phyloP scores from a whole-genome alignment of 2,797 vertebrate genomes.

The Calcarius lapponicus region DNA sequence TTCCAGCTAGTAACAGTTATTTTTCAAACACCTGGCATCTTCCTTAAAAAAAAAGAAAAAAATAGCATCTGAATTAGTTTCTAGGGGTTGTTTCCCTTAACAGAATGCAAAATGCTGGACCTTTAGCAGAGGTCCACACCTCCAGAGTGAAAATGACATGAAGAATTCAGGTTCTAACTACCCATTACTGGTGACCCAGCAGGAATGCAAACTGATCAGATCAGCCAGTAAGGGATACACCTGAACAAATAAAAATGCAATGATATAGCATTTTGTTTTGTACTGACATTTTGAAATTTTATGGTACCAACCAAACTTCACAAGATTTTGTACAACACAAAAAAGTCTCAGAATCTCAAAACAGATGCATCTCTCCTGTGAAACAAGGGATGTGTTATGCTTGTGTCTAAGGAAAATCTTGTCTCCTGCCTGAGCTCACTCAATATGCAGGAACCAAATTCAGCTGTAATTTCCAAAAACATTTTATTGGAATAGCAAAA shows the following conservation, averaged over 20 bases:
- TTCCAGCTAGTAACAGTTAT: background rate
- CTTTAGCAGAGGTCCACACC: background rate
- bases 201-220: background rate
- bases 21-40: background rate
- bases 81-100: background rate
- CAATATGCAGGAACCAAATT: background rate
- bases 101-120: background rate
- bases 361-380: background rate
- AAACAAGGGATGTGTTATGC: background rate
- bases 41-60: background rate
- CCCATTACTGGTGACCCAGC: background rate
- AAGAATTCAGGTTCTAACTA: background rate
- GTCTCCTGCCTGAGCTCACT: background rate
- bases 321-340: background rate
- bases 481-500: background rate
- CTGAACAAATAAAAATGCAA: background rate
- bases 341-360: background rate
- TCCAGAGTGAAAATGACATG: background rate
- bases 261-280: background rate
- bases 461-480: background rate
- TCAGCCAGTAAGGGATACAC: background rate
- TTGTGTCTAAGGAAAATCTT: background rate
- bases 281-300: background rate
- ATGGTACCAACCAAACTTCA: background rate
- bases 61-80: background rate